phyloP scores from a whole-genome alignment of 1,140 invertebrate species.

The Onthophagus taurus region DNA sequence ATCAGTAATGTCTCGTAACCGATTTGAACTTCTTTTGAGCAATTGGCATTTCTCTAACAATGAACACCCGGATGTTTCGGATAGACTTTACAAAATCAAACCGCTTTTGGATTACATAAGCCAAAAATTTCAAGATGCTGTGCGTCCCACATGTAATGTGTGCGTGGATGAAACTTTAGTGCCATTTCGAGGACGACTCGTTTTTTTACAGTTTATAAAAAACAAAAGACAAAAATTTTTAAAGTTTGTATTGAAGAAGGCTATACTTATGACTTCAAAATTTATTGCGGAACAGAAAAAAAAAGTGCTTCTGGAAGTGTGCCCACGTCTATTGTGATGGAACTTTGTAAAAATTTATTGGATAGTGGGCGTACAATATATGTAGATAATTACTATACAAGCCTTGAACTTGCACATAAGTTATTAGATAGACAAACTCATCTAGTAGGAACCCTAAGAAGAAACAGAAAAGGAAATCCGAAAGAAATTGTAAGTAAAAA shows the following conservation, averaged over 20 bases:
- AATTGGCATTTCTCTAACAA: slow-evolving; percentile 7
- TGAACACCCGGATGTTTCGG: background rate
- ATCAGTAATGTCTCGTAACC: slow-evolving; percentile 7
- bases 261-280: slow-evolving; percentile 21
- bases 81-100: slow-evolving; percentile 2
- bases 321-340: slow-evolving; percentile 4
- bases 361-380: slow-evolving; percentile 1
- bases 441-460: background rate
- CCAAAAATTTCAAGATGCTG: background rate
- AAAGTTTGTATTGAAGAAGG: slow-evolving; percentile 21
- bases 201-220: slow-evolving; percentile 21
- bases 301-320: slow-evolving; percentile 9
- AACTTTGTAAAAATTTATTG: background rate
- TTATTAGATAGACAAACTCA: slow-evolving; percentile 7
- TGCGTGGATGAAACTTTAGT: slow-evolving; percentile 7
- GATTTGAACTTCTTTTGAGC: slow-evolving; percentile 3
- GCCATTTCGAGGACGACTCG: too few species aligned
- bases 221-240: slow-evolving; percentile 27
- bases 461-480: slow-evolving; percentile 1
- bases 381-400: slow-evolving; percentile 9
- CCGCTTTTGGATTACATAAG: too few species aligned
- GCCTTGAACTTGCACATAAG: too few species aligned
- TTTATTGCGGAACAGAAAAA: too few species aligned
- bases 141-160: background rate
- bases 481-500: background rate